These are phyloP conservation scores for Trissolcus brochymenae DNA, from an alignment of 2,888 invertebrate species.

Conservation along the genomic window DNA sequence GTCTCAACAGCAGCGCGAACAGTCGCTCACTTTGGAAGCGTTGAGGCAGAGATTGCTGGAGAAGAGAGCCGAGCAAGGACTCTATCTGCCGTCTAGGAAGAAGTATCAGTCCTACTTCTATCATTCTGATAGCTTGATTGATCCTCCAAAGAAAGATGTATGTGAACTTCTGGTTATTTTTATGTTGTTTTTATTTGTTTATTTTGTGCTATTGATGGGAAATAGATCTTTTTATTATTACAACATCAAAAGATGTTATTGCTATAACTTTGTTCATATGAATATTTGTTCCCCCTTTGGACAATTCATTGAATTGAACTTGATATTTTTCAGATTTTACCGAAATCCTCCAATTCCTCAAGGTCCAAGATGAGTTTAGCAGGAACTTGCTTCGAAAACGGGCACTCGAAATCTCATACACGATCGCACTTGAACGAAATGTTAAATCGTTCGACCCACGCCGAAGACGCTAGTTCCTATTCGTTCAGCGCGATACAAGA, in stretches of 20 bases:
- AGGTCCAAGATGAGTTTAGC: conserved; percentile 38
- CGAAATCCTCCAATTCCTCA: conserved; percentile 5
- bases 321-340: too few species aligned
- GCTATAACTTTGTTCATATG: too few species aligned
- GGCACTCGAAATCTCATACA: background rate
- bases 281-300: too few species aligned
- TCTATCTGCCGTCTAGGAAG: conserved; percentile 65
- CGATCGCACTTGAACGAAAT: background rate
- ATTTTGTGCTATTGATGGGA: too few species aligned
- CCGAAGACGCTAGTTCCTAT: too few species aligned
- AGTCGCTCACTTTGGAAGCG: conserved; percentile 59
- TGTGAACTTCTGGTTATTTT: conserved; percentile 12
- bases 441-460: conserved; percentile 1
- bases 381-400: conserved; percentile 35
- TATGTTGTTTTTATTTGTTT: background rate
- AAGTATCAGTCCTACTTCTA: conserved; percentile 63
- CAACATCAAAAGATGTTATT: too few species aligned
- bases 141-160: conserved; percentile 10
- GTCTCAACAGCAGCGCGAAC: conserved; percentile 36
- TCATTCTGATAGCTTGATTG: conserved; percentile 42
- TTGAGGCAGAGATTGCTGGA: conserved; percentile 64
- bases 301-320: too few species aligned
- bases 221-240: too few species aligned
- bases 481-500: background rate
- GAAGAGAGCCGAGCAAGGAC: conserved; percentile 65